Evolutionary conservation across 2,888 invertebrate species (phyloP), one percentile per base, ranked within the genome.

Genomic region (Gymnosoma rotundatum): DNA sequence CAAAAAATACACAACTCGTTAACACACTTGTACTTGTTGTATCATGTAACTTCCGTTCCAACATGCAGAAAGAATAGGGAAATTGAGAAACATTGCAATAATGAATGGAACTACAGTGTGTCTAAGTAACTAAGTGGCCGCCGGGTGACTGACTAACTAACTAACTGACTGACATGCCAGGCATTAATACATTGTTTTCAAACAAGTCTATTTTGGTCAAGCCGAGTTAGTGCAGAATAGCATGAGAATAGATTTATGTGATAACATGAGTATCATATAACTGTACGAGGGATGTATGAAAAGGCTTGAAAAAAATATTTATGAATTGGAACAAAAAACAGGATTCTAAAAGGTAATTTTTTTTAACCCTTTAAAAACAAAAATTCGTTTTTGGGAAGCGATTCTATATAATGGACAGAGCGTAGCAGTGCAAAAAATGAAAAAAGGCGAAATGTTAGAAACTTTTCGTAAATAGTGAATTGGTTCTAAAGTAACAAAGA

Each of bases 31-130:
- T 60, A 60, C 14, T 38, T 38, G 14, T 36, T 50, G n/a, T n/a
- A 50, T n/a, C 42, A 72, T n/a, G 52, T 66, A 50, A 61, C 78
- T 78, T 82, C 82, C 78, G 82, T 72, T 78, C 56, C 5, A 36
- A 14, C 42, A 16, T 54, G 38, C 38, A 45, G 45, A 50, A 58
- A 48, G 58, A 32, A 32, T 32, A 6, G 21, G 69, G 63, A 69
- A 67, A 64, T 25, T 64, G 25, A 64, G 74, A 56, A 38, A 75
- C 18, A 56, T 61, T 61, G 67, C 25, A 25, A 60, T 52, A 52
- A 60, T 64, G 54, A 60, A 58, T 61, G 60, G 64, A 60, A 63
- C 42, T 52, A 36, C n/a, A 21, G 58, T 66, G 12, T 76, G 76
- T 7, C 32, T 32, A 32, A 32, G 32, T 32, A 8, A 32, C 32